Evolutionary conservation across 2,113 vertebrate species (phyloP).

Genomic region (Eonycteris spelaea): DNA sequence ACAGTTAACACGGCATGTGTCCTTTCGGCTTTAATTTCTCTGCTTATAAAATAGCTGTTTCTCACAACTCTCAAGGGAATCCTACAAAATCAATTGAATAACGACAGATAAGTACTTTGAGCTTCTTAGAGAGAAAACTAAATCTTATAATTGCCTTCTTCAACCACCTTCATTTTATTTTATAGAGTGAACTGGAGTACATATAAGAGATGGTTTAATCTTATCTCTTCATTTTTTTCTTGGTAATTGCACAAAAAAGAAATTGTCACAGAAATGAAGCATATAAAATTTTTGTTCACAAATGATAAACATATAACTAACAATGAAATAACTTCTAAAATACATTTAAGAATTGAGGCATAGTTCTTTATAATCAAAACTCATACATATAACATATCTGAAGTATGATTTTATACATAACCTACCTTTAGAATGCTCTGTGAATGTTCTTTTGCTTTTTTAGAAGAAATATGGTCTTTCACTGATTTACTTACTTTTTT

Average conservation of each 20-base stretch:
- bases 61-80: slow-evolving; percentile 40
- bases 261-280: background rate
- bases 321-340: background rate
- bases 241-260: background rate
- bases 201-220: slow-evolving; percentile 35
- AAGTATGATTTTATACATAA: background rate
- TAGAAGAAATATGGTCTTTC: background rate
- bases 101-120: slow-evolving; percentile 60
- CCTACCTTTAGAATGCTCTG: background rate
- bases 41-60: slow-evolving; percentile 62
- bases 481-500: background rate
- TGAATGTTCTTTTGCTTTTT: background rate
- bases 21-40: slow-evolving; percentile 62
- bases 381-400: background rate
- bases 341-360: background rate
- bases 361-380: background rate
- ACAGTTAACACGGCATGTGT: slow-evolving; percentile 29
- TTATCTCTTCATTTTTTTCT: slow-evolving; percentile 4
- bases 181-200: slow-evolving; percentile 34
- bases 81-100: slow-evolving; percentile 65
- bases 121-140: slow-evolving; percentile 59
- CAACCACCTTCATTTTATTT: slow-evolving; percentile 51
- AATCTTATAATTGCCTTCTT: slow-evolving; percentile 62
- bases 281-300: background rate
- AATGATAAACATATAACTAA: background rate